Base-by-base conservation (phyloP, 2,797 vertebrate species). In the Eupleurogrammus muticus region DNA sequence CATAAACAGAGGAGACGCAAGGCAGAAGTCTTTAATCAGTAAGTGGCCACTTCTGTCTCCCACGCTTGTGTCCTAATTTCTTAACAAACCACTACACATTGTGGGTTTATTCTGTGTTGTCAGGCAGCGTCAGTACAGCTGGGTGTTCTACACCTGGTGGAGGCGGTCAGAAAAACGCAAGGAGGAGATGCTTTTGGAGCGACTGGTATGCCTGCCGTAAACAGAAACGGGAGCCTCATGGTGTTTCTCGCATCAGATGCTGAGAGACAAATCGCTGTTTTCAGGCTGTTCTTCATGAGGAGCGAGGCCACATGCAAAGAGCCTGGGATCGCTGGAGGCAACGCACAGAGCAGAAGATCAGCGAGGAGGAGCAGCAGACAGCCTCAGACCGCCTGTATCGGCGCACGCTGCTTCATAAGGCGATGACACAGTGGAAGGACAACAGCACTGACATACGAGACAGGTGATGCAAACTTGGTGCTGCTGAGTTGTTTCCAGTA, bases 221-320 rank as follows among this genome's bases (percentile, higher is more conserved):
- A 61, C 28, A 9, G 23, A 76, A 58, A 70, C 54, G 32, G 1
- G 38, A 44, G 52, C 34, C 16, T 32, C 49, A 44, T 11, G 1
- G 16, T 42, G 17, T 28, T 48, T 40, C n/a, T 59, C 52, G 16
- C 9, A 7, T 52, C 19, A 68, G 17, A 57, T 36, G 48, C 42
- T 70, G 21, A 81, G 12, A 0, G 19, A 14, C 40, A 16, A 23
- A 7, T 44, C 3, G 0, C 10, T 55, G 4, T 81, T 52, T 42
- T 34, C 65, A 99, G 97, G 97, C 97, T 19, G 63, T 95, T 49
- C 83, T 95, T 34, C 95, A 96, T 1, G 91, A 90, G 0, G 87
- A 96, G 62, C 84, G 21, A 61, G 80, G 57, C 13, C 81, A 84
- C 11, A 9, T 95, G 73, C 63, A 1, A 49, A 75, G 23, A 66